phyloP scores from a whole-genome alignment of 2,797 vertebrate species.

The Tolypeutes matacus region DNA sequence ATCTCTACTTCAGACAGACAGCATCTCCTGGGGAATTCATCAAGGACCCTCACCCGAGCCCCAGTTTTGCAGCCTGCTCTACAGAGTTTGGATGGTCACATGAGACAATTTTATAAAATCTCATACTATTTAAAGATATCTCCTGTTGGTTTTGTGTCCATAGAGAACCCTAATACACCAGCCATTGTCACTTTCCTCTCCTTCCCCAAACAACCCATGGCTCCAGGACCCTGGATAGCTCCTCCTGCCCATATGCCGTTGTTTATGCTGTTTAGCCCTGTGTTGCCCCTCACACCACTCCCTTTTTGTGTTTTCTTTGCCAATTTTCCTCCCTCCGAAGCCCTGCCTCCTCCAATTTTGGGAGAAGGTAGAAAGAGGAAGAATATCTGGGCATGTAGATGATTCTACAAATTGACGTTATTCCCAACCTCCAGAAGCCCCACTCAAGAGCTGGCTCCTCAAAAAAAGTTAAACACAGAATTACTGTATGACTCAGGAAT shows the following conservation, averaged over 20 bases:
- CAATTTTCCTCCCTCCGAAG: neutral
- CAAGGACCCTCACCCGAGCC: too few relatives aligned
- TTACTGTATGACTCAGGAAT: too few relatives aligned
- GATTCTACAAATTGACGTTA: too few relatives aligned
- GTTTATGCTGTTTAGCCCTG: neutral
- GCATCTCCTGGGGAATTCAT: too few relatives aligned
- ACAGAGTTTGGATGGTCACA: too few relatives aligned
- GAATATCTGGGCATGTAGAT: neutral
- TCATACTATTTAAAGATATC: too few relatives aligned
- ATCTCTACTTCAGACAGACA: too few relatives aligned
- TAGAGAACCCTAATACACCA: neutral
- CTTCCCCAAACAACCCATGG: neutral
- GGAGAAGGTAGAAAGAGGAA: neutral
- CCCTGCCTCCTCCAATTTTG: neutral
- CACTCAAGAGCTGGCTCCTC: neutral
- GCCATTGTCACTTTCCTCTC: neutral
- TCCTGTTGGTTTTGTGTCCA: too few relatives aligned
- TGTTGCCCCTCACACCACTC: neutral
- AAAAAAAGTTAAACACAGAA: too few relatives aligned
- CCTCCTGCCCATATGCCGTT: neutral
- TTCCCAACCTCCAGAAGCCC: neutral
- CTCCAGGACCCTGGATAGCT: neutral
- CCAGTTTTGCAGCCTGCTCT: too few relatives aligned
- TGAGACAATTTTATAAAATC: too few relatives aligned
- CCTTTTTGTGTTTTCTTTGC: neutral